These are phyloP conservation scores for Deroplatys truncata DNA, from an alignment of 2,888 invertebrate species.

Conservation along the genomic window DNA sequence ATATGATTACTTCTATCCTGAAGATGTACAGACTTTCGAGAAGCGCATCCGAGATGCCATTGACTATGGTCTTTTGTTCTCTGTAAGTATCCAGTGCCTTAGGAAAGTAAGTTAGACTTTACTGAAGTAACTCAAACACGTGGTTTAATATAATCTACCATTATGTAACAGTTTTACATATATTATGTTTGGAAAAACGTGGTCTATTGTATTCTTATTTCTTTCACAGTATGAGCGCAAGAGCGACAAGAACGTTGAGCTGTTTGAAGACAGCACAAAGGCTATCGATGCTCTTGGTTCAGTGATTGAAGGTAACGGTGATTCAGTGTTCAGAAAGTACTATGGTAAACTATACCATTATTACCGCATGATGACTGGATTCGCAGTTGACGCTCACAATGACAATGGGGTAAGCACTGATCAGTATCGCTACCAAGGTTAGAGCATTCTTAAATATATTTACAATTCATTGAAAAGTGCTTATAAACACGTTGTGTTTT, in stretches of 20 bases:
- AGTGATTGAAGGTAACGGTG: constrained; percentile 41
- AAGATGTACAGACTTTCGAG: constrained; percentile 35
- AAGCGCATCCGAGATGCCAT: constrained; percentile 32
- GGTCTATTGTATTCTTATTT: not conserved
- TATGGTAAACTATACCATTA: constrained; percentile 45
- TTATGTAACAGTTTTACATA: too few species aligned
- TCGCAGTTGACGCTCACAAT: constrained; percentile 15
- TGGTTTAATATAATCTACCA: too few species aligned
- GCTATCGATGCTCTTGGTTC: constrained; percentile 43
- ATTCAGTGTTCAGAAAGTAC: constrained; percentile 41
- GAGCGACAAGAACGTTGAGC: not conserved
- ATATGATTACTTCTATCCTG: constrained; percentile 36
- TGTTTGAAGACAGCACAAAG: constrained; percentile 18
- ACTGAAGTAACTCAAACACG: not conserved
- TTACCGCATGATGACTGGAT: constrained; percentile 8
- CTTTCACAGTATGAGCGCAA: not conserved
- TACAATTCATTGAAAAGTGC: too few species aligned
- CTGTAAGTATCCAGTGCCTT: not conserved
- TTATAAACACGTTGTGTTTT: too few species aligned
- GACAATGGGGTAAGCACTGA: constrained; percentile 10
- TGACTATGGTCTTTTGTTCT: constrained; percentile 50
- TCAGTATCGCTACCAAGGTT: not conserved
- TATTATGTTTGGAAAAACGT: not conserved
- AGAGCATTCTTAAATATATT: not conserved
- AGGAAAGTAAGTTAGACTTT: not conserved